Percentiles rank a stretch among this genome's conserved stretches.
phyloP scores from a whole-genome alignment of 2,113 vertebrate genomes.

The Chlorodrepanis virens region DNA sequence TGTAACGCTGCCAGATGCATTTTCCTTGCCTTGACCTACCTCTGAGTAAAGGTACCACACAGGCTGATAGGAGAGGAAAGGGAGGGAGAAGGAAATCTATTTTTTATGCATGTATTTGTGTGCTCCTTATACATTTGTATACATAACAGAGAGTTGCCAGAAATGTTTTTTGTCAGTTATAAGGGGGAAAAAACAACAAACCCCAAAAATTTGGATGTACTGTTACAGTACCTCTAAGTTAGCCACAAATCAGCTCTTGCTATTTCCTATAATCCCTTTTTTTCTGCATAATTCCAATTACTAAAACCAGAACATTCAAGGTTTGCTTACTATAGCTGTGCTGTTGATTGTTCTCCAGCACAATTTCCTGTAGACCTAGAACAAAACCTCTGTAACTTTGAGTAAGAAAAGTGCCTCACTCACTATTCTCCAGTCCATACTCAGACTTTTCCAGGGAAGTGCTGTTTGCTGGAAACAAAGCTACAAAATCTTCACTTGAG shows the following conservation, averaged over 20 bases:
- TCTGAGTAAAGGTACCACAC: not conserved
- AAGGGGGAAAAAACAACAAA: fast-evolving
- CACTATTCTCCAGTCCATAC: not conserved
- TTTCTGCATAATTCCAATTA: not conserved
- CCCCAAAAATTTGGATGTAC: fast-evolving
- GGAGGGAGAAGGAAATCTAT: not conserved
- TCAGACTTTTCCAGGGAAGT: not conserved
- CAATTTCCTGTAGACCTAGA: not conserved
- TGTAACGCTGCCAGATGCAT: not conserved
- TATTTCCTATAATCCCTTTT: not conserved
- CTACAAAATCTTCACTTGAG: not conserved
- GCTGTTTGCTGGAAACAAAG: not conserved
- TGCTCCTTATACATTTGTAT: not conserved
- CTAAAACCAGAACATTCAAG: not conserved
- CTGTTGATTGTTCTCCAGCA: not conserved
- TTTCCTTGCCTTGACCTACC: not conserved
- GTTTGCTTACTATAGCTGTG: not conserved
- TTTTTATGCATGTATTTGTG: not conserved
- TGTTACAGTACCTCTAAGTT: not conserved
- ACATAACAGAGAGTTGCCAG: not conserved
- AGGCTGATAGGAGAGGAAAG: not conserved
- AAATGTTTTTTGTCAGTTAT: not conserved
- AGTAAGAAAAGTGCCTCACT: not conserved
- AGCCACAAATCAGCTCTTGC: not conserved
- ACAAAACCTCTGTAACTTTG: not conserved